These are phyloP conservation scores for Epinephelus coioides DNA, from an alignment of 2,797 vertebrate genomes.

Conservation along the genomic window DNA sequence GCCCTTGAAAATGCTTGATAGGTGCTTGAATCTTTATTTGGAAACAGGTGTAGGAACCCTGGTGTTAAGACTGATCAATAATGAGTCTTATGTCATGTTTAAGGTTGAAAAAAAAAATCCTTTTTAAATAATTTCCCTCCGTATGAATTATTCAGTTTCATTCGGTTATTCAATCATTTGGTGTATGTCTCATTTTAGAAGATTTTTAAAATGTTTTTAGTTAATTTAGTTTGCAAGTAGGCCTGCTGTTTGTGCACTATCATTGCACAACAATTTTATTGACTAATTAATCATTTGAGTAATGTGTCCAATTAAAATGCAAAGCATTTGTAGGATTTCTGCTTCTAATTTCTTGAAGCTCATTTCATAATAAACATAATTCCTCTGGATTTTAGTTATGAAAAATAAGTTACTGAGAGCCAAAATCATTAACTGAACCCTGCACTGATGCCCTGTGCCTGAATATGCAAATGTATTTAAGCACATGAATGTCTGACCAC, in stretches of 20 bases:
- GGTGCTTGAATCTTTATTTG: too few species aligned
- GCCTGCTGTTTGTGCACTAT: not conserved
- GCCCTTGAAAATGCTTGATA: too few species aligned
- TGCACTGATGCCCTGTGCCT: not conserved
- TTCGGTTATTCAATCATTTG: not conserved
- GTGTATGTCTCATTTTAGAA: not conserved
- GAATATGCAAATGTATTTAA: conserved; percentile 22
- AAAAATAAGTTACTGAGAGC: not conserved
- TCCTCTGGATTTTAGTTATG: not conserved
- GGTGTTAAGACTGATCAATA: not conserved
- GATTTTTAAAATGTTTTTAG: not conserved
- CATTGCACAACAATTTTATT: too few species aligned
- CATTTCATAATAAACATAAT: not conserved
- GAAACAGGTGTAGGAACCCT: too few species aligned
- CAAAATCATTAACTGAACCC: not conserved
- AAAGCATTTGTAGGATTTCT: not conserved
- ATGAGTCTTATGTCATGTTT: not conserved
- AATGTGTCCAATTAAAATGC: not conserved
- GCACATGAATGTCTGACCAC: conserved; percentile 4
- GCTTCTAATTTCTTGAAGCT: not conserved
- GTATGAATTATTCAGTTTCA: not conserved
- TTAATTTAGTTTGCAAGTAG: not conserved
- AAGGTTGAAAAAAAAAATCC: not conserved
- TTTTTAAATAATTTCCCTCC: not conserved
- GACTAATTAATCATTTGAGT: not conserved